Evolutionary conservation across 64 coral and sea anemone species (phyloP), one percentile per base, ranked within the genome.

Genomic region (Stylophora pistillata): DNA sequence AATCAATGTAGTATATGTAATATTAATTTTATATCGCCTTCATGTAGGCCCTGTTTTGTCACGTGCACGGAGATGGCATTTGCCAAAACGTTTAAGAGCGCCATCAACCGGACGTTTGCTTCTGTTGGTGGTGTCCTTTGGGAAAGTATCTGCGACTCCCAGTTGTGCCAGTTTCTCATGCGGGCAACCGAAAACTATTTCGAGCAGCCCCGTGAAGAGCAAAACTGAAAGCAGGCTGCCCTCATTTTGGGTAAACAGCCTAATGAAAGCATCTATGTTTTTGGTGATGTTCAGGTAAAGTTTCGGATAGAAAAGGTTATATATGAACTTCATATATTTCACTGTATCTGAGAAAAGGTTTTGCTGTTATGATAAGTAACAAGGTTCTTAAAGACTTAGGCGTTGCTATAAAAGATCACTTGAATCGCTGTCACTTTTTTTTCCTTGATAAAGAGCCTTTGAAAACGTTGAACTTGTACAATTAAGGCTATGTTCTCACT

Each of bases 41-140:
- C n/a, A n/a, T 63, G 23, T 61, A 82, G 79, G 58, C 25, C 28
- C n/a, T 31, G 79, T 63, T 56, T 61, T 56, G 58, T 82, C 57
- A 82, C 79, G 32, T 56, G 57, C 30, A 29, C 57, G 63, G 79
- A 82, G 55, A 82, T 82, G 79, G 57, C 55, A 21, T 61, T 16
- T 17, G 79, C 79, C 14, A 82, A 82, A 82, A 23, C 32, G 20
- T 86, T 86, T 73, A 11, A 71, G 31, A 66, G 71, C 57, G 85
- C 69, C 85, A 74, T 87, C 53, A 87, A 73, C 31, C 20, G 85
- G 34, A 87, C 3, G 10, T 87, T 87, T 65, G 60, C 85, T 27
- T 72, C 85, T 55, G 72, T 26, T 73, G 85, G 85, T 10, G 68
- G 85, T n/a, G 65, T 87, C 29, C 55, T 87, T 66, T 87, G 68